phyloP scores from a whole-genome alignment of 1,140 invertebrate species.

The Drosophila takahashii region DNA sequence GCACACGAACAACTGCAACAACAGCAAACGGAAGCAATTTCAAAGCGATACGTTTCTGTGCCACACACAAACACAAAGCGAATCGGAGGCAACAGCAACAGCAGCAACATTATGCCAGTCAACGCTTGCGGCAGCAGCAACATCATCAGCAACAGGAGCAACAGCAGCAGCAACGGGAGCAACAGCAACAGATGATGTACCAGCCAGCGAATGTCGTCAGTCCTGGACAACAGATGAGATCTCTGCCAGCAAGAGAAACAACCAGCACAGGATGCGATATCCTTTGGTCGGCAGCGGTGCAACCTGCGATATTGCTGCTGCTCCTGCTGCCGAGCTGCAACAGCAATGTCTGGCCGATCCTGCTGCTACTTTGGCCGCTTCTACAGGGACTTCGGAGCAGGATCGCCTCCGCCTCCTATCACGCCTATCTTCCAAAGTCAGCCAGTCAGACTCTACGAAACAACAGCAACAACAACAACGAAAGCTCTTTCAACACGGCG shows the following conservation, averaged over 20 bases:
- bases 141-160: conserved; percentile 40
- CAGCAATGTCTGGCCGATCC: conserved; percentile 53
- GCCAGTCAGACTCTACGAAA: conserved; percentile 53
- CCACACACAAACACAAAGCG: conserved; percentile 68
- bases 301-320: conserved; percentile 21
- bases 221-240: conserved; percentile 66
- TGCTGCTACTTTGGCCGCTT: conserved; percentile 56
- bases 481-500: conserved; percentile 38
- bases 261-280: conserved; percentile 46
- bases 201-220: conserved; percentile 55
- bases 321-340: conserved; percentile 16
- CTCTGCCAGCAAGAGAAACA: conserved; percentile 29
- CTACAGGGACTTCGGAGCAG: conserved; percentile 53
- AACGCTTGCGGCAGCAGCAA: conserved; percentile 23
- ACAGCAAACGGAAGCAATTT: conserved; percentile 69
- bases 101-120: conserved; percentile 57
- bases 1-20: conserved; percentile 41
- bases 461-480: conserved; percentile 59
- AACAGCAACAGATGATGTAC: conserved; percentile 64
- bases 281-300: conserved; percentile 33
- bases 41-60: conserved; percentile 64
- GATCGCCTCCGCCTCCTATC: conserved; percentile 53
- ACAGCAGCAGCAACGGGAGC: conserved; percentile 12
- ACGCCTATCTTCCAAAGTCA: conserved; percentile 78
- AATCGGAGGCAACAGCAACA: conserved; percentile 50